Conservation (phyloP, 2,113 vertebrate species). For the Alexandromys fortis region DNA sequence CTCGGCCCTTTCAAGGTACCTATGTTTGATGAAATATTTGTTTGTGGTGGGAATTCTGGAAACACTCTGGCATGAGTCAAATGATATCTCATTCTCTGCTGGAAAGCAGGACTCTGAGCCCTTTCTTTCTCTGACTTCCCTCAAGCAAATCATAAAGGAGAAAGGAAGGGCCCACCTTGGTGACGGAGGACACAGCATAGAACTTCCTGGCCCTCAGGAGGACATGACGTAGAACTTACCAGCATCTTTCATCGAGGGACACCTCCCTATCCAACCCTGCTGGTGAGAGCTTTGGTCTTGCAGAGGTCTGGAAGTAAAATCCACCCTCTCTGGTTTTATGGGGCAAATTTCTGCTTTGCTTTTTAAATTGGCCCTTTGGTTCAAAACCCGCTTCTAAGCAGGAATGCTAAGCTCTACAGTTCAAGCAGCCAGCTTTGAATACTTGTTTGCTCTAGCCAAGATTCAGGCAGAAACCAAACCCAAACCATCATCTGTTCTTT, state of each 20-base stretch:
- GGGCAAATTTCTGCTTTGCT: not conserved
- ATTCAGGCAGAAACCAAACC: conserved; percentile 52
- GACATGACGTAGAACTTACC: not conserved
- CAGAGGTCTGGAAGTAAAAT: not conserved
- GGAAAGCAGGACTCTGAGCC: not conserved
- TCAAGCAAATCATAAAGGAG: no score
- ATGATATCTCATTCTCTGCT: not conserved
- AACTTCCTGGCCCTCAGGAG: not conserved
- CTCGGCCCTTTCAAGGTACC: no score
- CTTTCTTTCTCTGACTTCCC: not conserved
- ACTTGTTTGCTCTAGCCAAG: conserved; percentile 65
- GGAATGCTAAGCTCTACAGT: conserved; percentile 1
- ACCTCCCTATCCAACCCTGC: not conserved
- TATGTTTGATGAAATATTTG: not conserved
- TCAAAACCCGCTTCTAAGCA: not conserved
- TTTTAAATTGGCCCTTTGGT: not conserved
- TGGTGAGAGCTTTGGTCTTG: not conserved
- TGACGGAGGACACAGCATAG: not conserved
- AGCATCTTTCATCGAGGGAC: no score
- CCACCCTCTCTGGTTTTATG: not conserved
- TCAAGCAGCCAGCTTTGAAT: conserved; percentile 63
- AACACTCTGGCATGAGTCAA: not conserved
- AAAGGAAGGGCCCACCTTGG: not conserved
- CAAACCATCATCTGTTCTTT: conserved; percentile 35
- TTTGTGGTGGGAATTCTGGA: not conserved